Conservation (phyloP, 2,113 vertebrate genomes). For the Phrynosoma blainvillii region DNA sequence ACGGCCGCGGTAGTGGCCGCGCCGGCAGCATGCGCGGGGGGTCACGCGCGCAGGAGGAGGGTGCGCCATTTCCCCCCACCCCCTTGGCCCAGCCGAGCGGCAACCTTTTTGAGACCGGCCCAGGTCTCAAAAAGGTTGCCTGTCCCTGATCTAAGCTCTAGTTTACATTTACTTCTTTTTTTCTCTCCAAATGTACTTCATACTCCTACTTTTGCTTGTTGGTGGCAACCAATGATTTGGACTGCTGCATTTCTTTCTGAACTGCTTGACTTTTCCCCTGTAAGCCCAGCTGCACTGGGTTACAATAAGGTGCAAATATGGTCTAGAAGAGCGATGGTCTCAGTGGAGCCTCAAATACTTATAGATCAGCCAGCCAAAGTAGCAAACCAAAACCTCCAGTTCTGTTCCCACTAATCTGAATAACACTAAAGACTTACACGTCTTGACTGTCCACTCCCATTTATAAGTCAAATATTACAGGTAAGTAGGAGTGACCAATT, state of each 20-base stretch:
- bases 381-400: neutral
- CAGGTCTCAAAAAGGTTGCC: too few relatives aligned
- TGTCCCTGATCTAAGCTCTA: too few relatives aligned
- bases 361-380: neutral
- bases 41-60: too few relatives aligned
- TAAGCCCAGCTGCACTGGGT: neutral
- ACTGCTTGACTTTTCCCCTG: neutral
- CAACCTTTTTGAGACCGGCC: too few relatives aligned
- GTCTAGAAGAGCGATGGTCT: neutral
- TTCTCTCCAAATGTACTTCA: neutral
- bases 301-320: neutral
- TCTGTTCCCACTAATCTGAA: neutral
- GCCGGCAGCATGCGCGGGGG: too few relatives aligned
- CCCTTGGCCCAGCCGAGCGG: too few relatives aligned
- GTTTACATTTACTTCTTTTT: too few relatives aligned
- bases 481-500: neutral
- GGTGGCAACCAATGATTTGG: neutral
- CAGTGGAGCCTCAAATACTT: neutral
- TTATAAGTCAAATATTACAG: neutral
- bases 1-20: too few relatives aligned
- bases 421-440: neutral
- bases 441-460: neutral
- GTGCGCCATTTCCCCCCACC: too few relatives aligned
- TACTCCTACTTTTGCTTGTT: neutral
- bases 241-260: neutral